Base-by-base conservation (phyloP, 2,888 invertebrate species). In the Keiferia lycopersicella region DNA sequence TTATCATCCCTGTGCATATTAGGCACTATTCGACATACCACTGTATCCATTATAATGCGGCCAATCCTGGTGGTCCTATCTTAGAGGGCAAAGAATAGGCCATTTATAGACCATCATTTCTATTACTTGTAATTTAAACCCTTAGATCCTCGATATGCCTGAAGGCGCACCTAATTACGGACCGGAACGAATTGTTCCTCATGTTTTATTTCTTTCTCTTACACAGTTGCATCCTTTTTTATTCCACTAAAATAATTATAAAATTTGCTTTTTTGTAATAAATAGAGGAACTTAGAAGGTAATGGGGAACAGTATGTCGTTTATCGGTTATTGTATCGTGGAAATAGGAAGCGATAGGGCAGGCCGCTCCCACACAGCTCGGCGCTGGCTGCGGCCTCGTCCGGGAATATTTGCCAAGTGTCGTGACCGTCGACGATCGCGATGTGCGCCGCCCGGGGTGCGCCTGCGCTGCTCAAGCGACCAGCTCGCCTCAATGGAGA, bases 381-480 rank as follows among this genome's bases (percentile, higher is more conserved):
- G 75, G 80, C 80, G 77, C 77, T 77, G 70, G 71, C 62, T 75
- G 72, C 79, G 65, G 82, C 83, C 74, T 82, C 83, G 84, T 84
- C 84, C 80, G 82, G 80, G 83, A 89, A 90, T 89, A 88, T 89
- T 91, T 86, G 88, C 90, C 87, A 88, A 88, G 86, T 83, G 91
- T 91, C 91, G 91, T 91, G 91, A 91, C 91, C 83, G 84, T 78
- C 85, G 85, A 85, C 79, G 87, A 91, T 90, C 90, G 89, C 87
- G 90, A 91, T 91, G 86, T 74, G 85, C 86, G 84, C 87, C 84
- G 87, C 88, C 88, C 81, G 86, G 85, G 86, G 87, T 86, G 88
- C 86, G 83, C 84, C 51, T 72, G 80, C 71, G 65, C 67, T 72
- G 80, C 70, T 64, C 67, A 63, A 71, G 75, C 61, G 20, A 78